Evolutionary conservation across 1,140 invertebrate genomes (phyloP).

Genomic region (Gyrodactylus salaris): DNA sequence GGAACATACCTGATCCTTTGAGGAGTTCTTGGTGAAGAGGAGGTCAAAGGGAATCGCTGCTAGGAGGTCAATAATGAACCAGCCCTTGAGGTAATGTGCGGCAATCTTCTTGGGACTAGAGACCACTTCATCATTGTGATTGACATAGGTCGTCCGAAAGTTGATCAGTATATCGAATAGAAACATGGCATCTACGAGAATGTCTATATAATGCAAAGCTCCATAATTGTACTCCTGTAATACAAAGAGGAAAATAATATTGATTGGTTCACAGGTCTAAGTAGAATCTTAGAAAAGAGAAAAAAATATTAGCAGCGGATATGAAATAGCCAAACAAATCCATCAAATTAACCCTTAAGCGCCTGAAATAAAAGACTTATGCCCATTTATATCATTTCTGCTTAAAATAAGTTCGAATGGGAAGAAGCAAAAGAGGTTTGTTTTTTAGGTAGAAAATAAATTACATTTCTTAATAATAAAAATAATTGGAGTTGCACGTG

Average conservation of each 20-base stretch:
- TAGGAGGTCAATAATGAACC: constrained; percentile 94
- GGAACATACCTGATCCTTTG: background rate
- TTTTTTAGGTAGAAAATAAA: no score
- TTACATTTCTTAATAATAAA: no score
- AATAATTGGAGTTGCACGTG: no score
- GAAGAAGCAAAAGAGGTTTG: no score
- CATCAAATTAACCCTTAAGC: no score
- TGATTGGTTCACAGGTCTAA: no score
- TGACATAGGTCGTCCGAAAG: constrained; percentile 98
- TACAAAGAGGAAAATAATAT: background rate
- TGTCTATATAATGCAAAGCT: constrained; percentile 2
- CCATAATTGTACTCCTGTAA: background rate
- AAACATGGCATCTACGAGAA: constrained; percentile 85
- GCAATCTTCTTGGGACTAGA: constrained; percentile 23
- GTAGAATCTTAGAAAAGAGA: no score
- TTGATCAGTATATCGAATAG: constrained; percentile 99
- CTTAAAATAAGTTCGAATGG: no score
- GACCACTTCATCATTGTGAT: constrained; percentile 49
- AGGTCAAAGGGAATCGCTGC: constrained; percentile 96
- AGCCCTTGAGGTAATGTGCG: constrained; percentile 93
- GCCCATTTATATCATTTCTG: no score
- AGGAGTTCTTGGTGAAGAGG: constrained; percentile 30
- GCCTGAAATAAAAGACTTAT: no score
- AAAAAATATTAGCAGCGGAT: no score
- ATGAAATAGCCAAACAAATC: no score